Conservation (phyloP, 2,888 invertebrate species). For the Drosophila paracracens region DNA sequence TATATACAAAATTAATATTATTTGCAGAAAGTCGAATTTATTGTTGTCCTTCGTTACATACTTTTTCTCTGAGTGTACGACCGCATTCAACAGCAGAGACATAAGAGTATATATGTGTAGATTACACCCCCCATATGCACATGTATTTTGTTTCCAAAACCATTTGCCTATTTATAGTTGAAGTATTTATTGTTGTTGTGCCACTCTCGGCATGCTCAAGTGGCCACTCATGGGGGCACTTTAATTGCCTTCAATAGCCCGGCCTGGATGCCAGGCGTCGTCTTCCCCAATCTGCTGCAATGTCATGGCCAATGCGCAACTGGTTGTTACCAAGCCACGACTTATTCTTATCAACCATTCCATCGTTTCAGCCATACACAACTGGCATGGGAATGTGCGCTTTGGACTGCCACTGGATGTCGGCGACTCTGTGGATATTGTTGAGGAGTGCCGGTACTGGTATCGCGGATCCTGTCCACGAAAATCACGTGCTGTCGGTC, state of each 20-base stretch:
- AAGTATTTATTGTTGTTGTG: slow-evolving; percentile 79
- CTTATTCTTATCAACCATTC: slow-evolving; percentile 9
- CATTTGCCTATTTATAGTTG: slow-evolving; percentile 81
- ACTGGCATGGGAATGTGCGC: slow-evolving; percentile 93
- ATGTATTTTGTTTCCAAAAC: slow-evolving; percentile 69
- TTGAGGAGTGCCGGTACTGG: slow-evolving; percentile 94
- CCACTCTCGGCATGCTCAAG: slow-evolving; percentile 77
- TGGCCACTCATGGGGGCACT: slow-evolving; percentile 73
- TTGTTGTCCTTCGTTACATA: background rate
- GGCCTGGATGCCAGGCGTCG: slow-evolving; percentile 11
- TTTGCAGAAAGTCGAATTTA: background rate
- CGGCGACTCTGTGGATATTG: slow-evolving; percentile 95
- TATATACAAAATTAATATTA: background rate
- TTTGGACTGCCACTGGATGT: slow-evolving; percentile 94
- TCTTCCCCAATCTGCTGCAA: slow-evolving; percentile 38
- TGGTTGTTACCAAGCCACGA: slow-evolving; percentile 49
- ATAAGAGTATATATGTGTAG: background rate
- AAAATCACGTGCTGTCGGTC: slow-evolving; percentile 87
- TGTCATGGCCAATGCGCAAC: slow-evolving; percentile 72
- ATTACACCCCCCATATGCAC: slow-evolving; percentile 30
- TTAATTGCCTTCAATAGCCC: slow-evolving; percentile 66
- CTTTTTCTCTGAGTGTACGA: background rate
- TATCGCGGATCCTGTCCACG: slow-evolving; percentile 94
- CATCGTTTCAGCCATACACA: slow-evolving; percentile 90
- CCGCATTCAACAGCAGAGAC: slow-evolving; percentile 8